Evolutionary conservation across 2,113 vertebrate species (phyloP).

Genomic region (Hippocampus abdominalis): DNA sequence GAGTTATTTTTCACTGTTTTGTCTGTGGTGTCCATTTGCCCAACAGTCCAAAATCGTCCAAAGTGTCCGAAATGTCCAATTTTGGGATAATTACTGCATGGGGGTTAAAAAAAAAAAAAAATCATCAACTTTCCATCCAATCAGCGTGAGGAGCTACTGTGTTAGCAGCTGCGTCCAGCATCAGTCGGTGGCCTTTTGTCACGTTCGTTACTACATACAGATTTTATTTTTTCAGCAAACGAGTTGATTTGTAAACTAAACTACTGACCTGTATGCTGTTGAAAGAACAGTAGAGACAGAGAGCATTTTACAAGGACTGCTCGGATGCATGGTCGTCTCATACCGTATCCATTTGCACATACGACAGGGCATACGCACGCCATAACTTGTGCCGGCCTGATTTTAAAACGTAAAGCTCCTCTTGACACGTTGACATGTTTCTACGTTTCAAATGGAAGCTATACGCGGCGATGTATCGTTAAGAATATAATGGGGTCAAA

Average conservation of each 20-base stretch:
- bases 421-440: not conserved
- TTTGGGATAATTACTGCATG: too few relatives aligned
- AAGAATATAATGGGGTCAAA: not conserved
- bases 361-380: not conserved
- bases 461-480: not conserved
- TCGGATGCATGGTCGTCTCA: not conserved
- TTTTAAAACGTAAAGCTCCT: not conserved
- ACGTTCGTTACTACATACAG: slow-evolving; percentile 11
- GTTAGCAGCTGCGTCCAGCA: slow-evolving; percentile 31
- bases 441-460: not conserved
- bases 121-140: slow-evolving; percentile 26
- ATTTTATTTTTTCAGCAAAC: slow-evolving; percentile 14
- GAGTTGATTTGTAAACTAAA: slow-evolving; percentile 6
- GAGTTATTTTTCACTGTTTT: too few relatives aligned
- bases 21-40: too few relatives aligned
- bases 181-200: slow-evolving; percentile 26
- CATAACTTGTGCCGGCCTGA: not conserved
- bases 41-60: too few relatives aligned
- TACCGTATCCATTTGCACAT: not conserved
- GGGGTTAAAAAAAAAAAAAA: slow-evolving; percentile 15
- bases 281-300: not conserved
- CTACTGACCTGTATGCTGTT: slow-evolving; percentile 11
- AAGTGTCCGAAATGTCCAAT: too few relatives aligned
- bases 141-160: slow-evolving; percentile 6
- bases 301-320: not conserved